Evolutionary conservation across 2,113 vertebrate species (phyloP), one percentile per base, ranked within the genome.

Genomic region (Anguilla rostrata): DNA sequence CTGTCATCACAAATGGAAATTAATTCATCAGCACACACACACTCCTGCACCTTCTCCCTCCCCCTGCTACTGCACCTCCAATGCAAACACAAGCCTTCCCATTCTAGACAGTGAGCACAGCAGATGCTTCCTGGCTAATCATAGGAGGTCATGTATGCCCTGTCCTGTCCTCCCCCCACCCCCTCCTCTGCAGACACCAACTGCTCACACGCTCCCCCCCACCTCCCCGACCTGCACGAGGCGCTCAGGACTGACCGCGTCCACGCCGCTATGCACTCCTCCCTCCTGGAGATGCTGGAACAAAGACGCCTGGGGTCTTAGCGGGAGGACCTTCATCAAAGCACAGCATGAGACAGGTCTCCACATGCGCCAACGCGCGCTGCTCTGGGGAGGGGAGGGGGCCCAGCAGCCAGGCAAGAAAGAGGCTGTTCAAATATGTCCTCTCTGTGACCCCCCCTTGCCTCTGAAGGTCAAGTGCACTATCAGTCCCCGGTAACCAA

Each of bases 401-500:
- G 84, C 83, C 5, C 9, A 60, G 39, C 18, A 75, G 26, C 18
- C 71, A 34, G 71, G 9, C n/a, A 2, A 12, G 46, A 88, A 88
- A 90, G 41, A 85, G 91, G 91, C 90, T 92, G 90, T 89, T 92
- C 91, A 85, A 89, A 91, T 91, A 85, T 92, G 91, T 88, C 92
- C 91, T 94, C 88, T 93, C 84, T 82, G 79, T 92, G 90, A 95
- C 91, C 93, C 91, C 88, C 60, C 60, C 22, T 20, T 20, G 92
- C 87, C 89, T 92, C 87, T 93, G 93, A 94, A 95, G 94, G 94
- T 94, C 94, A 95, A 94, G 92, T 90, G 88, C 89, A 92, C 87
- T 90, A 90, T 89, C 92, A 92, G 87, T 87, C 92, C 91, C 91
- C 85, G 88, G 93, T 93, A 94, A 95, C 93, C 91, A 94, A 92